These are phyloP conservation scores for Microcebus griseorufus DNA, from an alignment of 2,113 vertebrate genomes.

Conservation along the genomic window DNA sequence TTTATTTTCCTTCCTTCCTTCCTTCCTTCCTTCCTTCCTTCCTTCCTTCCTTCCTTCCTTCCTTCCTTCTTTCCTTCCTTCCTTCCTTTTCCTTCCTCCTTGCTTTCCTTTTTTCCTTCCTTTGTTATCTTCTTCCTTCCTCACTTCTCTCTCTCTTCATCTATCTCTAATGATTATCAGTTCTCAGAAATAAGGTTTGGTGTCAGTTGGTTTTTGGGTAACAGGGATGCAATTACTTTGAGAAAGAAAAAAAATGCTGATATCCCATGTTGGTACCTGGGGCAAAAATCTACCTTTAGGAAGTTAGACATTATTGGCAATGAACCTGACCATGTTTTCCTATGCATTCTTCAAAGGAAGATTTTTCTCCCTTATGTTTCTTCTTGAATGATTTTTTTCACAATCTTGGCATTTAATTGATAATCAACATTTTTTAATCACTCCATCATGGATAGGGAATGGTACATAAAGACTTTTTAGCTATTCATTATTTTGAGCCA, in stretches of 20 bases:
- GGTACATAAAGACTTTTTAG: not conserved
- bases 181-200: not conserved
- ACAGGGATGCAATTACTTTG: not conserved
- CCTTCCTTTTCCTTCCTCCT: not conserved
- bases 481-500: not conserved
- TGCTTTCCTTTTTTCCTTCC: not conserved
- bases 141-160: not conserved
- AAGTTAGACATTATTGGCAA: not conserved
- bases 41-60: rapidly evolving
- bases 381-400: not conserved
- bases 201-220: not conserved
- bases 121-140: not conserved
- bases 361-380: not conserved
- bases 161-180: not conserved
- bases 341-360: not conserved
- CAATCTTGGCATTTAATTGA: not conserved
- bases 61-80: not conserved
- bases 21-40: not conserved
- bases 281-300: not conserved
- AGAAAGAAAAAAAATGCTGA: not conserved
- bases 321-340: not conserved
- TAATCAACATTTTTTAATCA: not conserved
- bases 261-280: not conserved
- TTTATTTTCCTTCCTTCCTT: too few species aligned
- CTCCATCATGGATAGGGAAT: not conserved